A percentile compares a stretch with the other conserved stretches of the same genome.
Conservation (phyloP, 2,888 invertebrate species). For the Coenonympha glycerion region DNA sequence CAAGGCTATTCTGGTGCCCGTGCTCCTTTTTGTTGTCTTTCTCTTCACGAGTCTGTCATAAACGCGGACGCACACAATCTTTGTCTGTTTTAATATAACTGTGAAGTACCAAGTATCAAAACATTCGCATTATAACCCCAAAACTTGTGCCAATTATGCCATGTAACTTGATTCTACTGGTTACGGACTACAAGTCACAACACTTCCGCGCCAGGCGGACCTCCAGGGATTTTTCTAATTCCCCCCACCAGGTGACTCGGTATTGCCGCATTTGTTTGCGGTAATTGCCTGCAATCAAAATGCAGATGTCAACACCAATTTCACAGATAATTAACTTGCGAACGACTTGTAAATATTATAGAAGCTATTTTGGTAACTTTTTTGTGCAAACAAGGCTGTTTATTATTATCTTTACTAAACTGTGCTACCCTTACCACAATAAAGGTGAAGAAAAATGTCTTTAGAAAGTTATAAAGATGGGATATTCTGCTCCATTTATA, state of each 20-base stretch:
- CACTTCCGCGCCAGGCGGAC: conserved; percentile 16
- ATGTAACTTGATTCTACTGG: not conserved
- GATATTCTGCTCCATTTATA: not conserved
- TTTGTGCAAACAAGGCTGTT: conserved; percentile 17
- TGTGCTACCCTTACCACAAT: too few relatives aligned
- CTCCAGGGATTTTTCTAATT: conserved; percentile 43
- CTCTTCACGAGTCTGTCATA: too few relatives aligned
- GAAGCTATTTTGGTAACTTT: conserved; percentile 13
- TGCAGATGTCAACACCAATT: conserved; percentile 34
- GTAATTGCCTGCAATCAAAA: conserved; percentile 35
- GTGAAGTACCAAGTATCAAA: too few relatives aligned
- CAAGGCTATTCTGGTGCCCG: too few relatives aligned
- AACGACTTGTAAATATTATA: conserved; percentile 20
- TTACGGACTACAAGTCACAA: not conserved
- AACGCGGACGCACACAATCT: too few relatives aligned
- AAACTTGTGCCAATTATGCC: not conserved
- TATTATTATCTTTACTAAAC: not conserved
- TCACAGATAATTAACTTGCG: conserved; percentile 29
- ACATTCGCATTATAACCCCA: too few relatives aligned
- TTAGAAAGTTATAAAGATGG: too few relatives aligned
- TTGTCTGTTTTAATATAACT: too few relatives aligned
- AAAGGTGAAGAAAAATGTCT: too few relatives aligned
- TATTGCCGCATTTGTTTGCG: conserved; percentile 31
- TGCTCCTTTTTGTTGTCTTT: too few relatives aligned
- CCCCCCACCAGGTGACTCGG: conserved; percentile 34